A percentile compares a stretch with the other conserved stretches of the same genome.
Conservation (phyloP, 1,140 invertebrate genomes). For the Bombus vancouverensis region DNA sequence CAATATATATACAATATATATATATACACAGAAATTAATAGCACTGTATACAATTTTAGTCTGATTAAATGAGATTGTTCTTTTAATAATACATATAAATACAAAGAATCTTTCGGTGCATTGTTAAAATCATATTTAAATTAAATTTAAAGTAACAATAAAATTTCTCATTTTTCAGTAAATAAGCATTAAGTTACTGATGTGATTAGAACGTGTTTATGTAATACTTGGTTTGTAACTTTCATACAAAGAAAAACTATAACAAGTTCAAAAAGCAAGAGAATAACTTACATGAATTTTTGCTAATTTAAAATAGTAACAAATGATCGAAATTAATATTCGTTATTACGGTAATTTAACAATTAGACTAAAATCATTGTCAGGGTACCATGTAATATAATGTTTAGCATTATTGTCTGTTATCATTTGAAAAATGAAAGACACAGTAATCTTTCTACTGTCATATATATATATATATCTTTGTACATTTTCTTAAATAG, state of each 20-base stretch:
- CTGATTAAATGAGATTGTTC: slow-evolving; percentile 24
- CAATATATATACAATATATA: slow-evolving; percentile 3
- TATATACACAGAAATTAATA: neutral
- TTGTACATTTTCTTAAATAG: slow-evolving; percentile 59
- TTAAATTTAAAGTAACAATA: slow-evolving; percentile 24
- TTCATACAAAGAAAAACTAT: slow-evolving; percentile 16
- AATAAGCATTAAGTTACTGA: slow-evolving; percentile 2
- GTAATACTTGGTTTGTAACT: slow-evolving; percentile 24
- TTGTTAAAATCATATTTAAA: slow-evolving; percentile 17
- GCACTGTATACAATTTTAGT: slow-evolving; percentile 32
- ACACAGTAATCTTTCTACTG: slow-evolving; percentile 44
- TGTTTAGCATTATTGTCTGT: slow-evolving; percentile 40
- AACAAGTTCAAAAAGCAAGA: neutral
- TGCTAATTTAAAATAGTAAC: slow-evolving; percentile 7
- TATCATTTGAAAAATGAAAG: slow-evolving; percentile 39
- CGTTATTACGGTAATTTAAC: slow-evolving; percentile 31
- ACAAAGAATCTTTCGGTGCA: neutral
- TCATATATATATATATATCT: slow-evolving; percentile 23
- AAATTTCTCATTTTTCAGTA: slow-evolving; percentile 15
- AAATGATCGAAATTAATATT: slow-evolving; percentile 27
- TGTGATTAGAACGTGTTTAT: slow-evolving; percentile 24
- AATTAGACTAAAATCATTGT: slow-evolving; percentile 51
- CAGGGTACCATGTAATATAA: slow-evolving; percentile 50
- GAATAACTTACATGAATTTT: slow-evolving; percentile 18
- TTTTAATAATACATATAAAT: slow-evolving; percentile 4